A percentile compares a stretch with the other conserved stretches of the same genome.
Evolutionary conservation across 2,888 invertebrate species (phyloP).

Genomic region (Pachycephus smyrnensis): DNA sequence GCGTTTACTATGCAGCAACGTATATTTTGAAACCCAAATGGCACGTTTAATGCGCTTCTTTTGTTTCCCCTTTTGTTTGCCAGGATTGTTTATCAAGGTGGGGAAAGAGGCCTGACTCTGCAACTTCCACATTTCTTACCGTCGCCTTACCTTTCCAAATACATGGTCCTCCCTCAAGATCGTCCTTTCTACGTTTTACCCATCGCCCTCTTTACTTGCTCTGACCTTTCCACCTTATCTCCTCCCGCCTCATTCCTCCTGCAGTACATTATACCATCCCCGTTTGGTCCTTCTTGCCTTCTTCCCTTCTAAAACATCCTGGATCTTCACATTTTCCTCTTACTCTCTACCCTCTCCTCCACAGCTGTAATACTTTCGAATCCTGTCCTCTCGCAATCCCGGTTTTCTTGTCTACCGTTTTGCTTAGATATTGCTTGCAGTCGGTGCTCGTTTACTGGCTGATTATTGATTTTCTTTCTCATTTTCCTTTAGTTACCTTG

Average conservation of each 20-base stretch:
- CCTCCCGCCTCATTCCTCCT: slow-evolving; percentile 17
- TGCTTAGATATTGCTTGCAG: neutral
- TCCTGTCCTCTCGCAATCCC: neutral
- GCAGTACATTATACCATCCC: neutral
- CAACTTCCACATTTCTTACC: slow-evolving; percentile 17
- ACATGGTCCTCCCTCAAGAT: neutral
- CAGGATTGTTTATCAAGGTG: slow-evolving; percentile 33
- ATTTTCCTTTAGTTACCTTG: slow-evolving; percentile 13
- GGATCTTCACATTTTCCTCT: slow-evolving; percentile 25
- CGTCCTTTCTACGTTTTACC: neutral
- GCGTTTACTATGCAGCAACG: neutral
- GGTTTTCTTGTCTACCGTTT: neutral
- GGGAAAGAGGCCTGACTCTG: slow-evolving; percentile 18
- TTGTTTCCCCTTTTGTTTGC: slow-evolving; percentile 28
- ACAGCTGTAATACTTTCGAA: neutral
- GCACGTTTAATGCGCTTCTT: neutral
- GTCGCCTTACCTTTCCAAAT: neutral
- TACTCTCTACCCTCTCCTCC: slow-evolving; percentile 6
- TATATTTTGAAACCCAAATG: neutral
- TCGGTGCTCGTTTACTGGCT: slow-evolving; percentile 15
- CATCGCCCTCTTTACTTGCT: neutral
- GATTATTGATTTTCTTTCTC: slow-evolving; percentile 21
- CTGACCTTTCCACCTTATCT: slow-evolving; percentile 4
- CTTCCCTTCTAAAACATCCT: neutral
- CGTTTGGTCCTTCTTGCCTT: neutral